Percentiles rank a stretch among this genome's conserved stretches.
phyloP scores from a whole-genome alignment of 2,113 vertebrate genomes.

The Toxotes chatareus region DNA sequence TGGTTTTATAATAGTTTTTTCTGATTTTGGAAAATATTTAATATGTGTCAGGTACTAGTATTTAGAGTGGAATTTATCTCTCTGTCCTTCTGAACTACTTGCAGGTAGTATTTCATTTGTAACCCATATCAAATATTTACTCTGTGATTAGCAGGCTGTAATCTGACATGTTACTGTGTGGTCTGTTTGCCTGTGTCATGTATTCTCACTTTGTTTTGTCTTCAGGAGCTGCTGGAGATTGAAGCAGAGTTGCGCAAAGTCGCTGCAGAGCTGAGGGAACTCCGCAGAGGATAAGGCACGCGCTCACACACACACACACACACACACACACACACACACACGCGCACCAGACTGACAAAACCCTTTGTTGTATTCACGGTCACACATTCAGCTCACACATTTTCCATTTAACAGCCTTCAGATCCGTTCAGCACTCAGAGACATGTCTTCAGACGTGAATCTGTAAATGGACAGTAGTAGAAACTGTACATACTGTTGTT shows the following conservation, averaged over 20 bases:
- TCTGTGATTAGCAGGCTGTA: background rate
- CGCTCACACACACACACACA: constrained; percentile 21
- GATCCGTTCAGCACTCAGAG: constrained; percentile 41
- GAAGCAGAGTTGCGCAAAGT: constrained; percentile 85
- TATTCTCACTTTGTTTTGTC: background rate
- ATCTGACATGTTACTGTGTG: background rate
- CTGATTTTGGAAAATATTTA: background rate
- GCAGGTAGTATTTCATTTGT: background rate
- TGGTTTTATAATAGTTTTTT: background rate
- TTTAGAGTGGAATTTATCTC: background rate
- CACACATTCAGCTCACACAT: constrained; percentile 32
- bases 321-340: constrained; percentile 30
- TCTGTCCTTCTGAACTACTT: background rate
- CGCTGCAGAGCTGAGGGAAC: constrained; percentile 81
- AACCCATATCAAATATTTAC: background rate
- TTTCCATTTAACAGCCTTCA: constrained; percentile 48
- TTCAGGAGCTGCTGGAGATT: constrained; percentile 83
- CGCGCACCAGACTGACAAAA: constrained; percentile 27
- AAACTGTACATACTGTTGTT: constrained; percentile 42
- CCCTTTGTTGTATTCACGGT: constrained; percentile 45
- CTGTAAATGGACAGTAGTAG: constrained; percentile 34
- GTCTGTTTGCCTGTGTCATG: background rate
- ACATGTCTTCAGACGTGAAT: constrained; percentile 36
- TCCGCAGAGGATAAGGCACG: constrained; percentile 79
- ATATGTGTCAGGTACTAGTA: background rate